These are phyloP conservation scores for Solenodon paradoxus DNA, from an alignment of 2,113 vertebrate species.

Conservation along the genomic window DNA sequence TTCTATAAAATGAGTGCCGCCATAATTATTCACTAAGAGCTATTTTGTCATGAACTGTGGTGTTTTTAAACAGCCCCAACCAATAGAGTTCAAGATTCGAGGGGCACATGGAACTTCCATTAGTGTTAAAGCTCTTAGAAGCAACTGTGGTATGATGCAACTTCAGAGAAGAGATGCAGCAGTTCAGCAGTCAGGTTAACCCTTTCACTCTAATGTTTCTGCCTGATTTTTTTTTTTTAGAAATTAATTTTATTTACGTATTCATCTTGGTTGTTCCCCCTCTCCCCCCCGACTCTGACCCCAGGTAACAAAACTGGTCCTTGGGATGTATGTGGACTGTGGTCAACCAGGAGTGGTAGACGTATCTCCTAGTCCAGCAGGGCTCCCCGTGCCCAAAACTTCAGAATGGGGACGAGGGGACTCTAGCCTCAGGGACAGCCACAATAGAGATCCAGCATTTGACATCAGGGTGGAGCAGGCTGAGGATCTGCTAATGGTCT, in stretches of 20 bases:
- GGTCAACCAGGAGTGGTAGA: too few relatives aligned
- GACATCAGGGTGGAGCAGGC: not conserved
- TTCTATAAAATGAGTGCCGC: not conserved
- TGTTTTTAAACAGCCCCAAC: not conserved
- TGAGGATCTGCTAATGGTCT: not conserved
- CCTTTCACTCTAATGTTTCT: not conserved
- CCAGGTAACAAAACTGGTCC: too few relatives aligned
- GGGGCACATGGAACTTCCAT: not conserved
- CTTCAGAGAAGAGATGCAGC: not conserved
- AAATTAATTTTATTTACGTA: too few relatives aligned
- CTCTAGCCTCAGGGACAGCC: not conserved
- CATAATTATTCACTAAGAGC: not conserved
- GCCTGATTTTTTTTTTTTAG: too few relatives aligned
- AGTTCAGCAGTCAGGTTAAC: not conserved
- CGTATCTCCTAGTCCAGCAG: too few relatives aligned
- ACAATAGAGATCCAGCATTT: not conserved
- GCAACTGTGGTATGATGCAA: not conserved
- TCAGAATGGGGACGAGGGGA: too few relatives aligned
- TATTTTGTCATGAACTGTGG: not conserved
- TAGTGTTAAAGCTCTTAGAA: not conserved
- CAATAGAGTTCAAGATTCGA: not conserved
- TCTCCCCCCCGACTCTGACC: too few relatives aligned
- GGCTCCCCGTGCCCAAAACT: too few relatives aligned
- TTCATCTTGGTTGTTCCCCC: too few relatives aligned
- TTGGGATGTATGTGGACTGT: too few relatives aligned